Evolutionary conservation across 30 jellyfish, hydroid and myxozoan species (phyloP).

Genomic region (Hydractinia symbiolongicarpus): DNA sequence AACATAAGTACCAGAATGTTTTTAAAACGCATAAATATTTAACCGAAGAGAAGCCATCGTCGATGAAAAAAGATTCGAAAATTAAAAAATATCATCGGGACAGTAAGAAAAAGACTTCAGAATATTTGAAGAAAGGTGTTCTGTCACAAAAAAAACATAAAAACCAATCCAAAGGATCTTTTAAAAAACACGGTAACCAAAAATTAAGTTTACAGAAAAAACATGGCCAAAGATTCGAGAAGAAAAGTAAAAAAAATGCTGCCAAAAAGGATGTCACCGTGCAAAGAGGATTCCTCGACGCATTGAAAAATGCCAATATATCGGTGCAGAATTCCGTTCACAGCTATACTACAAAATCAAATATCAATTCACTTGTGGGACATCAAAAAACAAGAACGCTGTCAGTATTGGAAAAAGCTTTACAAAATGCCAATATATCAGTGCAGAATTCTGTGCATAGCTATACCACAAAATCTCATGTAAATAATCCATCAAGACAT

Average conservation of each 20-base stretch:
- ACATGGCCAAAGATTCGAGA: not conserved
- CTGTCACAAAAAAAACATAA: too few relatives aligned
- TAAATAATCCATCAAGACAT: not conserved
- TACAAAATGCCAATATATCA: not conserved
- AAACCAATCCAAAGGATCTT: too few relatives aligned
- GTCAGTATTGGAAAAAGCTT: not conserved
- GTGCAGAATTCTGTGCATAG: not conserved
- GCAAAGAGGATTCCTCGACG: not conserved
- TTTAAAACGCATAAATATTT: too few relatives aligned
- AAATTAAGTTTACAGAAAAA: not conserved
- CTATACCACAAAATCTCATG: not conserved
- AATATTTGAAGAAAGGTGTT: too few relatives aligned
- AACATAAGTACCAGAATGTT: too few relatives aligned
- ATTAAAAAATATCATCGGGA: too few relatives aligned
- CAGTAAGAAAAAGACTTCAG: too few relatives aligned
- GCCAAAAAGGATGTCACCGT: not conserved
- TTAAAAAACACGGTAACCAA: too few relatives aligned
- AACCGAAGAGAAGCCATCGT: too few relatives aligned
- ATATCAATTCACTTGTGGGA: constrained; percentile 2
- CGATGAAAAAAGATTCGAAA: too few relatives aligned
- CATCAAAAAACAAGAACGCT: too few relatives aligned
- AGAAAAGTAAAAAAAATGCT: not conserved
- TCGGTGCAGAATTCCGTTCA: not conserved
- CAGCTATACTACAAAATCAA: not conserved
- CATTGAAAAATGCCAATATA: not conserved